Evolutionary conservation across 1,140 invertebrate species (phyloP).

Genomic region (Episyrphus balteatus): DNA sequence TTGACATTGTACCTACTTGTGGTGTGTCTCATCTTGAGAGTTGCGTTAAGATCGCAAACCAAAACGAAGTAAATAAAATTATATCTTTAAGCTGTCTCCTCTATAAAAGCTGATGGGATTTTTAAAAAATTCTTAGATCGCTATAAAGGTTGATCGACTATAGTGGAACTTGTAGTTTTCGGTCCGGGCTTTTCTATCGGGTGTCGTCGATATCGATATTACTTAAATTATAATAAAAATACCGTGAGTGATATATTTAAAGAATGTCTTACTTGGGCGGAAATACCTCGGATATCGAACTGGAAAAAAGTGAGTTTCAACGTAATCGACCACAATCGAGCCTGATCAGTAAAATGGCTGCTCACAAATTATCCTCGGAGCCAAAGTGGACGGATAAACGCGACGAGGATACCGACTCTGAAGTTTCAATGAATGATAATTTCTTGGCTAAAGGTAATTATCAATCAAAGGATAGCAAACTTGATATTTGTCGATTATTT

Average conservation of each 20-base stretch:
- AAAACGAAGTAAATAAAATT: too few relatives aligned
- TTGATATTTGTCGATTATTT: background rate
- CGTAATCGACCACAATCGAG: conserved; percentile 20
- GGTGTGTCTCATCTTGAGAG: too few relatives aligned
- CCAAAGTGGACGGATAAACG: conserved; percentile 31
- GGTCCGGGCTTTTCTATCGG: too few relatives aligned
- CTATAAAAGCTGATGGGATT: too few relatives aligned
- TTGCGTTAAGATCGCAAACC: too few relatives aligned
- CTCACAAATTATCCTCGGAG: conserved; percentile 30
- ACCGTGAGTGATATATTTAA: background rate
- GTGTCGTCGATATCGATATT: too few relatives aligned
- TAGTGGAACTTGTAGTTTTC: too few relatives aligned
- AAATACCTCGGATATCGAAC: conserved; percentile 33
- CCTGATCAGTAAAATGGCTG: conserved; percentile 30
- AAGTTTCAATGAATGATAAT: conserved; percentile 51
- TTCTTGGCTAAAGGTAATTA: conserved; percentile 50
- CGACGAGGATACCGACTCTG: conserved; percentile 51
- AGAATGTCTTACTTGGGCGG: conserved; percentile 30
- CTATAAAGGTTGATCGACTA: too few relatives aligned
- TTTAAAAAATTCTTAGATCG: too few relatives aligned
- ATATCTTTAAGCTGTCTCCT: too few relatives aligned
- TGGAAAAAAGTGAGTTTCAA: conserved; percentile 32
- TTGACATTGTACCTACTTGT: too few relatives aligned
- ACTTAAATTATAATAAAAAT: too few relatives aligned
- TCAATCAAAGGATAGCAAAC: background rate